Conservation (phyloP, 2,797 vertebrate species). For the Sardinella longiceps region DNA sequence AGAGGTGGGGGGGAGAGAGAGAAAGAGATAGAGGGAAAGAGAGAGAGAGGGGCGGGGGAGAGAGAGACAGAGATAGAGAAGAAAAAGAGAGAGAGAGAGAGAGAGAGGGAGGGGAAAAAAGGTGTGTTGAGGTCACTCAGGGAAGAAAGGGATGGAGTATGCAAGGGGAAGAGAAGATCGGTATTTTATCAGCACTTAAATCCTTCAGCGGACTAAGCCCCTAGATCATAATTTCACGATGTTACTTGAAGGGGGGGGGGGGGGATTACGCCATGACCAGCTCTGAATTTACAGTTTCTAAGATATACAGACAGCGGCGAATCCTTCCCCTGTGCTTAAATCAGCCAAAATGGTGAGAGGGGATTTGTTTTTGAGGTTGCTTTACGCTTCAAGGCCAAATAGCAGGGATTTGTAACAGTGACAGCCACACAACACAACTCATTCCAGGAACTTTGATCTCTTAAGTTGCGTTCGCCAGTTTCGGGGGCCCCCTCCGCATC, state of each 20-base stretch:
- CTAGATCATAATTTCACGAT: not conserved
- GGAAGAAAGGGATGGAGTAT: slow-evolving; percentile 21
- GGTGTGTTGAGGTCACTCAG: slow-evolving; percentile 33
- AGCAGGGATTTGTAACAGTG: slow-evolving; percentile 2
- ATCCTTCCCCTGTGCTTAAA: not conserved
- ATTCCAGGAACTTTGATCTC: not conserved
- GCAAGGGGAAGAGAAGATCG: slow-evolving; percentile 4
- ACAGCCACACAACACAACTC: slow-evolving; percentile 8
- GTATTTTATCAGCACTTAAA: slow-evolving; percentile 36
- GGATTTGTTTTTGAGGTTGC: slow-evolving; percentile 8
- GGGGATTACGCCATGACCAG: not conserved
- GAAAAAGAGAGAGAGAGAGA: slow-evolving; percentile 21
- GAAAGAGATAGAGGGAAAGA: not conserved
- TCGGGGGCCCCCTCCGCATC: not conserved
- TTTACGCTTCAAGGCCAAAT: not conserved
- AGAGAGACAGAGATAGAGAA: not conserved
- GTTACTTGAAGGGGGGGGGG: slow-evolving; percentile 3
- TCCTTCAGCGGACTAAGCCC: slow-evolving; percentile 21
- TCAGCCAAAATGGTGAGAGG: slow-evolving; percentile 16
- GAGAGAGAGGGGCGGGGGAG: not conserved
- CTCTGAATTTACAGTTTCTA: slow-evolving; percentile 18
- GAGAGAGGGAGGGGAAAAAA: not conserved
- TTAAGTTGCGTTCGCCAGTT: not conserved
- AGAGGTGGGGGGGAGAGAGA: not conserved
- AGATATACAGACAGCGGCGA: not conserved